These are phyloP conservation scores for Patella caerulea DNA, from an alignment of 2,888 invertebrate species.

Conservation along the genomic window DNA sequence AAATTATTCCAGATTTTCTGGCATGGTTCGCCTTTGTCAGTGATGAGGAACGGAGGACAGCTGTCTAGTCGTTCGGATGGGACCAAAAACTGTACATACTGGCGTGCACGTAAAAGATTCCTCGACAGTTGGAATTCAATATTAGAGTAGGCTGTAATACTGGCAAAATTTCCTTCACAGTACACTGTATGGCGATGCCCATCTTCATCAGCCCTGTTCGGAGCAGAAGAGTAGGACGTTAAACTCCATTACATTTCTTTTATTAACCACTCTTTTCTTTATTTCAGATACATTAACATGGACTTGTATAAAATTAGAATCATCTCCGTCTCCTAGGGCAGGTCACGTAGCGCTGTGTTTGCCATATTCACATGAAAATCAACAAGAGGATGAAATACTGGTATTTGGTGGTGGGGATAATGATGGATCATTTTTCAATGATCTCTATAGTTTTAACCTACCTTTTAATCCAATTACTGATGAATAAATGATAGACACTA, in stretches of 20 bases:
- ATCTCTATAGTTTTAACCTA: slow-evolving; percentile 60
- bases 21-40: too few relatives aligned
- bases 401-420: slow-evolving; percentile 71
- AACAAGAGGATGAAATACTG: slow-evolving; percentile 65
- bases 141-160: too few relatives aligned
- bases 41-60: too few relatives aligned
- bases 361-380: slow-evolving; percentile 64
- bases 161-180: too few relatives aligned
- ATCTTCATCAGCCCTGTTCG: too few relatives aligned
- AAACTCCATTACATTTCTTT: neutral
- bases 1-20: too few relatives aligned
- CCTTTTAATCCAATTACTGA: slow-evolving; percentile 52
- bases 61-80: too few relatives aligned
- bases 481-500: too few relatives aligned
- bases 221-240: neutral
- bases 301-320: slow-evolving; percentile 50
- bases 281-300: slow-evolving; percentile 57
- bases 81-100: too few relatives aligned
- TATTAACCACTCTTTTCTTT: neutral
- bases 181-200: neutral
- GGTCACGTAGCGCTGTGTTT: slow-evolving; percentile 66
- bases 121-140: too few relatives aligned
- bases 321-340: slow-evolving; percentile 54
- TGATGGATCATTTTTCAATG: slow-evolving; percentile 65
- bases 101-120: too few relatives aligned